These are phyloP conservation scores for Nemapogon koenigi DNA, from an alignment of 2,888 invertebrate species.

Conservation along the genomic window DNA sequence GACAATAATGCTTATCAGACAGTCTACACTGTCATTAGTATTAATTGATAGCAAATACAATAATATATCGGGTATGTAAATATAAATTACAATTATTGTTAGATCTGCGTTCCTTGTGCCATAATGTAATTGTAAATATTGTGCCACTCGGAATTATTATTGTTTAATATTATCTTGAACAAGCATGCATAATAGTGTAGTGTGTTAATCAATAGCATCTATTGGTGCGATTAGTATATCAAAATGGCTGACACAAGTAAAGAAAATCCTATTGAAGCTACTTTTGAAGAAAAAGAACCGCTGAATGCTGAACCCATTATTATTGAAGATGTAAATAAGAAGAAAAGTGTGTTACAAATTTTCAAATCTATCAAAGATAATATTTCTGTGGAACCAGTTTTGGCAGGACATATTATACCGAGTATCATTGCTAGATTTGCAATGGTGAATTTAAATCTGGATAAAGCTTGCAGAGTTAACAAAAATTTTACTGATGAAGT, in stretches of 20 bases:
- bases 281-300: constrained; percentile 4
- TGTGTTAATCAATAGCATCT: background rate
- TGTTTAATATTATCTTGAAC: background rate
- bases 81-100: constrained; percentile 33
- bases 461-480: constrained; percentile 77
- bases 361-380: constrained; percentile 8
- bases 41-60: constrained; percentile 45
- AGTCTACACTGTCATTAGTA: constrained; percentile 6
- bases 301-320: constrained; percentile 13
- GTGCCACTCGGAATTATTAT: background rate
- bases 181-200: constrained; percentile 2
- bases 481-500: constrained; percentile 66
- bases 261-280: background rate
- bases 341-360: constrained; percentile 7
- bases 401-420: constrained; percentile 9
- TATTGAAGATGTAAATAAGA: constrained; percentile 1
- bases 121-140: constrained; percentile 4
- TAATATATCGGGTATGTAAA: constrained; percentile 48
- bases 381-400: constrained; percentile 10
- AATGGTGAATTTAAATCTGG: constrained; percentile 75
- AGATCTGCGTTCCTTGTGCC: constrained; percentile 25
- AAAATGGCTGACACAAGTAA: constrained; percentile 2
- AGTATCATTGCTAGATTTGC: constrained; percentile 66
- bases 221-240: background rate
- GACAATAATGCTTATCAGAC: constrained; percentile 2